Evolutionary conservation across 2,888 invertebrate species (phyloP).

Genomic region (Euclidia mi): DNA sequence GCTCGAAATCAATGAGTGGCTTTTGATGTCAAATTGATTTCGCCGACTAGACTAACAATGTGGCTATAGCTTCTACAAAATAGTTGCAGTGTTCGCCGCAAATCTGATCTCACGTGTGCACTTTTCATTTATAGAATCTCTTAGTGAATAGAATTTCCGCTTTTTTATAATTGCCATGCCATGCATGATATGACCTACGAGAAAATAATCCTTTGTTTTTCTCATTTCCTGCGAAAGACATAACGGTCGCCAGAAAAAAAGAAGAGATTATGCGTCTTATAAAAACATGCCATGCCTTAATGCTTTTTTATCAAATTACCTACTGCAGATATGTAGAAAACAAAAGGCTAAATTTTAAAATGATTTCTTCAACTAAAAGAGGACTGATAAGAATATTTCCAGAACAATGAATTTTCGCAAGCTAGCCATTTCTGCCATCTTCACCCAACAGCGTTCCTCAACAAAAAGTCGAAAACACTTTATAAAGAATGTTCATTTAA

Average conservation of each 20-base stretch:
- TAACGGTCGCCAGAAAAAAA: too few species aligned
- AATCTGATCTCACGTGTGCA: background rate
- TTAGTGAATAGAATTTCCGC: background rate
- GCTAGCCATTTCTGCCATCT: conserved; percentile 8
- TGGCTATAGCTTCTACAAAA: conserved; percentile 15
- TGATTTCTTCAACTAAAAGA: background rate
- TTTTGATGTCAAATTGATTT: conserved; percentile 37
- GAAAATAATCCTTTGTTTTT: too few species aligned
- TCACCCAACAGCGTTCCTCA: conserved; percentile 25
- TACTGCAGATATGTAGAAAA: background rate
- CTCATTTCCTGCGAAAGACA: too few species aligned
- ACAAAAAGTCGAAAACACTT: conserved; percentile 45
- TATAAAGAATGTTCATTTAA: conserved; percentile 59
- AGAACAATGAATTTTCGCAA: conserved; percentile 10
- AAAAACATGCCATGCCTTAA: too few species aligned
- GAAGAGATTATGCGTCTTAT: too few species aligned
- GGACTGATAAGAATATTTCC: conserved; percentile 8
- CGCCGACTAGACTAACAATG: conserved; percentile 28
- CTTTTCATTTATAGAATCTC: background rate
- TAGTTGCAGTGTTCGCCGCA: conserved; percentile 8
- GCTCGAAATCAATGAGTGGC: conserved; percentile 35
- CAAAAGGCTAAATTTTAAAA: background rate
- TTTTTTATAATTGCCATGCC: too few species aligned
- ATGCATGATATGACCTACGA: too few species aligned
- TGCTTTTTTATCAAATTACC: background rate